Evolutionary conservation across 2,113 vertebrate species (phyloP), one percentile per base, ranked within the genome.

Genomic region (Ifrita kowaldi): DNA sequence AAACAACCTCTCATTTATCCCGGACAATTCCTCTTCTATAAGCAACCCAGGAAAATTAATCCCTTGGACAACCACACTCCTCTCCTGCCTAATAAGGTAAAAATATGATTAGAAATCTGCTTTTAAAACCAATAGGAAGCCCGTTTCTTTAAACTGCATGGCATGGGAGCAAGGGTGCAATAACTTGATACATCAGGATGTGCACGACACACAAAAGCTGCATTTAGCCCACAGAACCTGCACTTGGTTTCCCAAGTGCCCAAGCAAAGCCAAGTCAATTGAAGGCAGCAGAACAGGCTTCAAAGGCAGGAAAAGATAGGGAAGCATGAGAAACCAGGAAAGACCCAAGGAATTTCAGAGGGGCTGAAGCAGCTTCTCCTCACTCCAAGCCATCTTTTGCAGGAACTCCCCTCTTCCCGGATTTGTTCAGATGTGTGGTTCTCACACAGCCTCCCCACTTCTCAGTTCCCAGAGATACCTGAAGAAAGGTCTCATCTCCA

Each of bases 361-460:
- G 11, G 37, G 16, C 57, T 73, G 28, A 88, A 73, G n/a, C 46
- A 90, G 67, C 20, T 47, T 47, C 49, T 69, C 28, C 7, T 26
- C 13, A 1, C 39, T 76, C 53, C 55, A 63, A 27, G 3, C 5
- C 35, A 57, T 17, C 27, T 88, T 39, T 27, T 47, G 27, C 41
- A 89, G 24, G 39, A 63, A 55, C 3, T 2, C 6, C 5, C 9
- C 12, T 44, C 56, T 71, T n/a, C 27, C 44, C 6, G 3, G 1
- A 56, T 47, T n/a, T 5, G 0, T n/a, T 78, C 7, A 0, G 4
- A 1, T 27, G 8, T 27, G 22, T 23, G 16, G 18, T 16, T 77
- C 26, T 64, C 41, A 52, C 2, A 0, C 0, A 81, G 30, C 13
- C 42, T 49, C 22, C 41, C 13, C 28, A 55, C 10, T 63, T 47